Conservation (phyloP, 2,888 invertebrate species). For the Folsomia candida region DNA sequence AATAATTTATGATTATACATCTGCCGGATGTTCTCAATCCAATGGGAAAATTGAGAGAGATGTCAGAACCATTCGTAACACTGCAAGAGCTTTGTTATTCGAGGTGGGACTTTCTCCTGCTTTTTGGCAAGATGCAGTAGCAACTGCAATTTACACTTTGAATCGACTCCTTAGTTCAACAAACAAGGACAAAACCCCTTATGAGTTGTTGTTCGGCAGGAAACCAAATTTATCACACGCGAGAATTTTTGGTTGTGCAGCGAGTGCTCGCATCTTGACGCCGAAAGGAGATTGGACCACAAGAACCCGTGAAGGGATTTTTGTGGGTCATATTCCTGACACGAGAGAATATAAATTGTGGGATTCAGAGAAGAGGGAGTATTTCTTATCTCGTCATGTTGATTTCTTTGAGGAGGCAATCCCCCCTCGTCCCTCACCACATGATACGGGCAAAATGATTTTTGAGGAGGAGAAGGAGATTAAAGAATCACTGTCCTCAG, state of each 20-base stretch:
- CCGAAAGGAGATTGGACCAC: neutral
- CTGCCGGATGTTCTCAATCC: slow-evolving; percentile 7
- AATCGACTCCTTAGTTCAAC: slow-evolving; percentile 48
- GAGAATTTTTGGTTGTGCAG: neutral
- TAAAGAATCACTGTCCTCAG: neutral
- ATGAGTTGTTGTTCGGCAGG: slow-evolving; percentile 33
- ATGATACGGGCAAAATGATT: neutral
- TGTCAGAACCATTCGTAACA: slow-evolving; percentile 22
- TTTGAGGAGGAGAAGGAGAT: neutral
- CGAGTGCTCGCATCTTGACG: neutral
- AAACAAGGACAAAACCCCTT: slow-evolving; percentile 35
- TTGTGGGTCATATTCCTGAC: neutral
- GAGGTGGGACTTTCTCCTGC: slow-evolving; percentile 46
- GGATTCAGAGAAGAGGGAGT: neutral
- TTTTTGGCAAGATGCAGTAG: slow-evolving; percentile 54
- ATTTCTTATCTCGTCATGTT: neutral
- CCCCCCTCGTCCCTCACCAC: neutral
- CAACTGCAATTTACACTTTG: slow-evolving; percentile 52
- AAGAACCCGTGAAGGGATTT: too few species aligned
- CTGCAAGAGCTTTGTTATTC: slow-evolving; percentile 52
- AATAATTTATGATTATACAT: slow-evolving; percentile 16
- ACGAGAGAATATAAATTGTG: neutral
- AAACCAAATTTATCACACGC: neutral
- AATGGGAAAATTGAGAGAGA: slow-evolving; percentile 34
- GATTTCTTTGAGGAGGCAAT: neutral